phyloP scores from a whole-genome alignment of 2,113 vertebrate genomes.

The Epinephelus moara region DNA sequence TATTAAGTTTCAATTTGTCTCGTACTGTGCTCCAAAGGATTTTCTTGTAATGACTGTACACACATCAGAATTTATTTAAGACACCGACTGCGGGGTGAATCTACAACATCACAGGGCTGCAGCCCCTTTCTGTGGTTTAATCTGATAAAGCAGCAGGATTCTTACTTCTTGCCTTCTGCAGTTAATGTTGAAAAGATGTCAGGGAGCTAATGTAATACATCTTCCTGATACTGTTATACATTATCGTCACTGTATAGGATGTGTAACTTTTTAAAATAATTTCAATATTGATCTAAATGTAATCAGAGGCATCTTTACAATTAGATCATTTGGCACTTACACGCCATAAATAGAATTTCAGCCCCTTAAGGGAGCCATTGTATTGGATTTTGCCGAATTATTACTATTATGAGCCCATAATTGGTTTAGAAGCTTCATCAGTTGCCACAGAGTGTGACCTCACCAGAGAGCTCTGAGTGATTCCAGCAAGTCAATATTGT shows the following conservation, averaged over 20 bases:
- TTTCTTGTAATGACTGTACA: not conserved
- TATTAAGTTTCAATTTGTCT: conserved; percentile 27
- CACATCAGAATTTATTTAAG: not conserved
- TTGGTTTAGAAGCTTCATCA: conserved; percentile 6
- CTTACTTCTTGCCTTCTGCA: not conserved
- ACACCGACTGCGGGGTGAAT: not conserved
- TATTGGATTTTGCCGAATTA: conserved; percentile 1
- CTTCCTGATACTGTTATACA: not conserved
- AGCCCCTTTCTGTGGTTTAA: not conserved
- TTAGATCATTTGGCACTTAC: not conserved
- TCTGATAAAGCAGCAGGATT: not conserved
- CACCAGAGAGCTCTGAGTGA: not conserved
- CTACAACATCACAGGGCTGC: not conserved
- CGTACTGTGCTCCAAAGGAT: conserved; percentile 18
- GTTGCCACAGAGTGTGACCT: not conserved
- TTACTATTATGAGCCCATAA: not conserved
- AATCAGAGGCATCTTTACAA: not conserved
- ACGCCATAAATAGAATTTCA: not conserved
- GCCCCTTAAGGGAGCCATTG: not conserved
- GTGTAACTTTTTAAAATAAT: not conserved
- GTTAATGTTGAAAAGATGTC: not conserved
- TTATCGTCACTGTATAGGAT: not conserved
- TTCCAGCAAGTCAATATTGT: conserved; percentile 36
- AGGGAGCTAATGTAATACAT: not conserved
- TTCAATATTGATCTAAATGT: not conserved